These are phyloP conservation scores for Tricholaema leucomelas DNA, from an alignment of 2,113 vertebrate species.

Conservation along the genomic window DNA sequence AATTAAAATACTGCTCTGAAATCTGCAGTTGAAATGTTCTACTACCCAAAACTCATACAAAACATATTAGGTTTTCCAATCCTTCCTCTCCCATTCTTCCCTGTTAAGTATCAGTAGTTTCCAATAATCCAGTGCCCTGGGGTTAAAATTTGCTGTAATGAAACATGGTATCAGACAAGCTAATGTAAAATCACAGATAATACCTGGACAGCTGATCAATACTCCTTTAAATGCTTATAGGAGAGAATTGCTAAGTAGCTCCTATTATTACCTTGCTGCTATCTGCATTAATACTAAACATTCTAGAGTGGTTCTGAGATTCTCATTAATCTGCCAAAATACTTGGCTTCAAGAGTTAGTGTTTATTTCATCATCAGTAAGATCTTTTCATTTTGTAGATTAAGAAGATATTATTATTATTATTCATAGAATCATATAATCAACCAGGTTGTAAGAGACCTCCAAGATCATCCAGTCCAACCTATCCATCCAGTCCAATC, in stretches of 20 bases:
- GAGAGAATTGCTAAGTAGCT: not conserved
- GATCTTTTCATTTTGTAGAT: not conserved
- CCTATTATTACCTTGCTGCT: not conserved
- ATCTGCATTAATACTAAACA: not conserved
- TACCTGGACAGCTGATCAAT: not conserved
- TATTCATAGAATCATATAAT: too few relatives aligned
- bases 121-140: not conserved
- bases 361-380: not conserved
- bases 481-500: too few relatives aligned
- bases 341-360: not conserved
- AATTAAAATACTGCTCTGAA: not conserved
- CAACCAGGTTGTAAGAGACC: too few relatives aligned
- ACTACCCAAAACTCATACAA: not conserved
- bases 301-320: not conserved
- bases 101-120: not conserved
- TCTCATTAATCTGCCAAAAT: constrained; percentile 21
- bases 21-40: too few relatives aligned
- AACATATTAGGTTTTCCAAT: not conserved
- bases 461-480: too few relatives aligned
- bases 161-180: not conserved
- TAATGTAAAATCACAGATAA: constrained; percentile 8
- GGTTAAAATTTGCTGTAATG: constrained; percentile 22
- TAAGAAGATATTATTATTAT: not conserved
- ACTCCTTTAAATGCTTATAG: not conserved
- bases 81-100: not conserved